These are phyloP conservation scores for Netelia virgata DNA, from an alignment of 2,888 invertebrate genomes.

Conservation along the genomic window DNA sequence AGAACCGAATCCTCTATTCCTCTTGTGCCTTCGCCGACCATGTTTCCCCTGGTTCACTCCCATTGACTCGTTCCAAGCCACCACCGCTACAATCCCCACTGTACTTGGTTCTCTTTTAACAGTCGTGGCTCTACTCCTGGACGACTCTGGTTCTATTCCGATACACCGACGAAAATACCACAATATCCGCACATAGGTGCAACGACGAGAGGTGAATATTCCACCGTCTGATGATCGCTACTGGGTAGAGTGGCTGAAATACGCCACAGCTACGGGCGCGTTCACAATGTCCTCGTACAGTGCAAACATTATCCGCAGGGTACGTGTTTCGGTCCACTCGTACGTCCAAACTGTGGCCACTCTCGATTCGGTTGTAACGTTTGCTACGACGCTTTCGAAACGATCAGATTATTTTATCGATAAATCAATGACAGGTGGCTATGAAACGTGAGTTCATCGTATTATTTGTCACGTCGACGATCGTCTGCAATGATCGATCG, in stretches of 20 bases:
- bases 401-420: no score
- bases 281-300: not conserved
- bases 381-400: no score
- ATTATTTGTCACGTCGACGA: no score
- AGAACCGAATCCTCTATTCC: conserved; percentile 10
- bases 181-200: not conserved
- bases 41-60: conserved; percentile 20
- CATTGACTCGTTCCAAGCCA: conserved; percentile 12
- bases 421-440: no score
- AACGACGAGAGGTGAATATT: not conserved
- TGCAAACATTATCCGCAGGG: not conserved
- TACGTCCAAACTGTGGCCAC: no score
- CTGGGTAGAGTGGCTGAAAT: not conserved
- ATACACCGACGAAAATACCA: conserved; percentile 22
- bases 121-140: not conserved
- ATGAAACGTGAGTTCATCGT: no score
- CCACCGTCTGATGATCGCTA: not conserved
- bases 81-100: not conserved
- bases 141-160: not conserved
- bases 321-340: not conserved
- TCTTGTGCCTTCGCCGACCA: not conserved
- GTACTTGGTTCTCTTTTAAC: conserved; percentile 24
- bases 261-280: not conserved
- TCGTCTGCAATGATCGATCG: no score
- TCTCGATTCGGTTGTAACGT: no score